Percentiles rank a stretch among this genome's conserved stretches.
phyloP scores from a whole-genome alignment of 1,140 invertebrate species.

The Lucilia sericata region DNA sequence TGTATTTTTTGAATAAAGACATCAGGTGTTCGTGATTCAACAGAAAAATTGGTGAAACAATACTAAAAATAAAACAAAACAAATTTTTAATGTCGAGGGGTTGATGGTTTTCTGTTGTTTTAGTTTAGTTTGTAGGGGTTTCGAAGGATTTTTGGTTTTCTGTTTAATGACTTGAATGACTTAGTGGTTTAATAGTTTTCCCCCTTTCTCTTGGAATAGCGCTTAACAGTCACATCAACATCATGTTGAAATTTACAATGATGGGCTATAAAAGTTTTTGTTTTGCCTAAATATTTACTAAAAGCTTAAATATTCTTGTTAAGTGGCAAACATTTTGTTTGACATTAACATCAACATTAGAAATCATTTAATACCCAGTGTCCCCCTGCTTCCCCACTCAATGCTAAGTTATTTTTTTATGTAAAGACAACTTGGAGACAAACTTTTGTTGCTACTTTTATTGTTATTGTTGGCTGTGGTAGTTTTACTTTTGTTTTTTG shows the following conservation, averaged over 20 bases:
- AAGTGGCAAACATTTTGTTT: constrained; percentile 30
- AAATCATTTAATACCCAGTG: constrained; percentile 3
- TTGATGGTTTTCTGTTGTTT: background rate
- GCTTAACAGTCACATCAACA: background rate
- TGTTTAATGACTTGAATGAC: constrained; percentile 37
- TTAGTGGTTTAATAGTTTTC: constrained; percentile 38
- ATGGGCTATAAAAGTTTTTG: constrained; percentile 21
- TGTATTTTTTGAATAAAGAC: constrained; percentile 29
- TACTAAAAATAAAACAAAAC: constrained; percentile 31
- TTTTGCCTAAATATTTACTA: constrained; percentile 23
- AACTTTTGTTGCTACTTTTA: background rate
- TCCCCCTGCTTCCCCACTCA: background rate
- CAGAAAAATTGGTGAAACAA: background rate
- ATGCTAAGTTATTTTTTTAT: background rate
- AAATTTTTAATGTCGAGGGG: background rate
- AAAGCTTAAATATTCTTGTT: constrained; percentile 28
- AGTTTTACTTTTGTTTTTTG: background rate
- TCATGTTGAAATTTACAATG: constrained; percentile 5
- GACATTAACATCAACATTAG: constrained; percentile 23
- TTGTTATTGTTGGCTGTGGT: background rate
- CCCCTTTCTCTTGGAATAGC: background rate
- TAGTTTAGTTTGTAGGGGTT: background rate
- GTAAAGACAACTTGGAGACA: background rate
- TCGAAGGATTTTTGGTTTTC: background rate
- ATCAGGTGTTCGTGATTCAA: constrained; percentile 40